These are phyloP conservation scores for Xestoiulus laeticollis DNA, from an alignment of 2,888 invertebrate species.

Conservation along the genomic window DNA sequence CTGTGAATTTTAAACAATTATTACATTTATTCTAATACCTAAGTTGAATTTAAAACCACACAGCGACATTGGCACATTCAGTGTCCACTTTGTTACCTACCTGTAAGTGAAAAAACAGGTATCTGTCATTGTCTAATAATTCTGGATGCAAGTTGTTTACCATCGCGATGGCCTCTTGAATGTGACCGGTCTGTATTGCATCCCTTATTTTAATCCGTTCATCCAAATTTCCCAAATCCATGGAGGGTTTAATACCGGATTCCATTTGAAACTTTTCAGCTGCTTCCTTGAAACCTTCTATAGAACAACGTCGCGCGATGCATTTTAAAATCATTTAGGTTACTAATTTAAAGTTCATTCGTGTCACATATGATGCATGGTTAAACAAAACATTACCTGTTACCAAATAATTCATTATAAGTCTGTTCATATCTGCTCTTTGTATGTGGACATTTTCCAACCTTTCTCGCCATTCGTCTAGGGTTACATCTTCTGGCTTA, in stretches of 20 bases:
- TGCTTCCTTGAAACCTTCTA: conserved; percentile 80
- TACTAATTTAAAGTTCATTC: neutral
- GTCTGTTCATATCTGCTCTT: conserved; percentile 91
- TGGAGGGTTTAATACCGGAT: conserved; percentile 82
- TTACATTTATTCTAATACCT: neutral
- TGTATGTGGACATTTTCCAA: conserved; percentile 81
- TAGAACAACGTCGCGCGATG: neutral
- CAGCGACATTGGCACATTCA: neutral
- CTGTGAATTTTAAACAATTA: conserved; percentile 68
- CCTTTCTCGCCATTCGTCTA: conserved; percentile 79
- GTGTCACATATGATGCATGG: neutral
- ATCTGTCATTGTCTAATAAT: conserved; percentile 91
- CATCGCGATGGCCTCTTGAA: conserved; percentile 91
- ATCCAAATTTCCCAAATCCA: conserved; percentile 85
- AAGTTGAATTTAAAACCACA: neutral
- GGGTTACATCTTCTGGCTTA: conserved; percentile 60
- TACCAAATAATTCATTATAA: conserved; percentile 98
- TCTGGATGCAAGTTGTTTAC: conserved; percentile 96
- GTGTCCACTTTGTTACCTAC: conserved; percentile 64
- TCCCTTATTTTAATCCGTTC: conserved; percentile 92
- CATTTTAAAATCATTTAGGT: conserved; percentile 47
- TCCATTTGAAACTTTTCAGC: conserved; percentile 96
- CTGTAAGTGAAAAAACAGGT: conserved; percentile 94
- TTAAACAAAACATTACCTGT: conserved; percentile 74
- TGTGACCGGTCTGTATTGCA: conserved; percentile 90